Evolutionary conservation across 1,140 invertebrate genomes (phyloP).

Genomic region (Amyelois transitella): DNA sequence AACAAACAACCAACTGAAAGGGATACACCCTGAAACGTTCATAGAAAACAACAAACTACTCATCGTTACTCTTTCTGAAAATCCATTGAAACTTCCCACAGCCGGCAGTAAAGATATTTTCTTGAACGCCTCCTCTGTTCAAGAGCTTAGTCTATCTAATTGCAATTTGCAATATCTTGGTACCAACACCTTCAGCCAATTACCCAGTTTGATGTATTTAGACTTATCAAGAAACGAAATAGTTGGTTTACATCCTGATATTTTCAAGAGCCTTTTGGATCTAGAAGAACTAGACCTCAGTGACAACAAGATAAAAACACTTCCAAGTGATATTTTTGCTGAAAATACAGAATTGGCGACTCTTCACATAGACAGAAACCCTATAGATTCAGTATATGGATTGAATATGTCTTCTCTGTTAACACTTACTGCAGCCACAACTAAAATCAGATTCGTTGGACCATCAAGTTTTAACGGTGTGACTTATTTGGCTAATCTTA

Average conservation of each 20-base stretch:
- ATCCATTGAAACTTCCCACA: constrained; percentile 76
- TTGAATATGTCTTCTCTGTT: constrained; percentile 74
- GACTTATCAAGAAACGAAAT: constrained; percentile 79
- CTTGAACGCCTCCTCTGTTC: constrained; percentile 77
- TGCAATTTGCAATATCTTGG: constrained; percentile 78
- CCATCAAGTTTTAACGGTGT: constrained; percentile 79
- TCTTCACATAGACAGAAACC: constrained; percentile 77
- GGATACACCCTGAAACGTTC: constrained; percentile 80
- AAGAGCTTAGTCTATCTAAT: constrained; percentile 79
- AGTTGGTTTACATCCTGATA: constrained; percentile 75
- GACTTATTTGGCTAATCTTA: constrained; percentile 77
- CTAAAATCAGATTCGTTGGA: constrained; percentile 77
- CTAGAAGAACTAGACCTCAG: constrained; percentile 81
- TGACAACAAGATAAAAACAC: constrained; percentile 75
- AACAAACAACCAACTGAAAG: constrained; percentile 77
- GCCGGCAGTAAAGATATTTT: constrained; percentile 70
- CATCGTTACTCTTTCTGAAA: constrained; percentile 79
- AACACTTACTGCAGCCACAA: constrained; percentile 78
- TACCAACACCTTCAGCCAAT: constrained; percentile 76
- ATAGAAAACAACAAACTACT: constrained; percentile 78
- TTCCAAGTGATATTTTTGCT: constrained; percentile 77
- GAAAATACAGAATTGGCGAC: constrained; percentile 76
- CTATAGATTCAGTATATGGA: constrained; percentile 71
- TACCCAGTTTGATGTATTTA: constrained; percentile 78
- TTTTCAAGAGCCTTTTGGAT: constrained; percentile 75